A percentile compares a stretch with the other conserved stretches of the same genome.
These are phyloP conservation scores for Dryocosmus kuriphilus DNA, from an alignment of 2,888 invertebrate species.

Conservation along the genomic window DNA sequence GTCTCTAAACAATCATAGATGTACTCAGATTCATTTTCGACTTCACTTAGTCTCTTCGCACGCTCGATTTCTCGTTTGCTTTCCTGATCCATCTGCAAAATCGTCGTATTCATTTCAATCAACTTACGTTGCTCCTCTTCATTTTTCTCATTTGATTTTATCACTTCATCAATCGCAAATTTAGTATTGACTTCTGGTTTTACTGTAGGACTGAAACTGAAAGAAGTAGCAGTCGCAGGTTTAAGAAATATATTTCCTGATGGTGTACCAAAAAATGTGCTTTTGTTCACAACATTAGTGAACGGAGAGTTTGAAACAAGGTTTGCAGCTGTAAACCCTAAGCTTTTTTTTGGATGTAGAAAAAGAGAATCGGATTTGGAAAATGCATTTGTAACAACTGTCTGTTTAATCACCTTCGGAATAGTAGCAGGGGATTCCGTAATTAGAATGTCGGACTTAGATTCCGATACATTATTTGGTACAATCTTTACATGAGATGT, in stretches of 20 bases:
- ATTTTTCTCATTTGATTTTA: constrained; percentile 38
- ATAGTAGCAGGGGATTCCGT: neutral
- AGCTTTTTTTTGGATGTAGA: neutral
- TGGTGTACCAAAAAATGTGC: constrained; percentile 54
- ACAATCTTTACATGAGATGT: neutral
- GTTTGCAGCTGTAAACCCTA: neutral
- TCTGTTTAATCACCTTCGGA: neutral
- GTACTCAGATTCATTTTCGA: constrained; percentile 61
- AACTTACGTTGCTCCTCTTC: constrained; percentile 42
- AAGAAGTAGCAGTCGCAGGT: constrained; percentile 15
- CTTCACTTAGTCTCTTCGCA: constrained; percentile 47
- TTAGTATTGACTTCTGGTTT: too few relatives aligned
- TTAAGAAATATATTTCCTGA: constrained; percentile 55
- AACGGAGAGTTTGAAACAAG: constrained; percentile 49
- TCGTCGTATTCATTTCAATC: constrained; percentile 47
- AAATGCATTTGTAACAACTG: neutral
- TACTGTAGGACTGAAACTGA: neutral
- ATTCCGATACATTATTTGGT: neutral
- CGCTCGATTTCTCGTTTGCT: constrained; percentile 52
- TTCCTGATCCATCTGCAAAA: constrained; percentile 47
- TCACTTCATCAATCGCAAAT: neutral
- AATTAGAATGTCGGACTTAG: neutral
- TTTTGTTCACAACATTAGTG: constrained; percentile 53
- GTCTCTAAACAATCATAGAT: constrained; percentile 62
- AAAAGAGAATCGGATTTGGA: constrained; percentile 5